Percentiles rank a stretch among this genome's conserved stretches.
These are phyloP conservation scores for Platanista minor DNA, from an alignment of 2,113 vertebrate species.

Conservation along the genomic window DNA sequence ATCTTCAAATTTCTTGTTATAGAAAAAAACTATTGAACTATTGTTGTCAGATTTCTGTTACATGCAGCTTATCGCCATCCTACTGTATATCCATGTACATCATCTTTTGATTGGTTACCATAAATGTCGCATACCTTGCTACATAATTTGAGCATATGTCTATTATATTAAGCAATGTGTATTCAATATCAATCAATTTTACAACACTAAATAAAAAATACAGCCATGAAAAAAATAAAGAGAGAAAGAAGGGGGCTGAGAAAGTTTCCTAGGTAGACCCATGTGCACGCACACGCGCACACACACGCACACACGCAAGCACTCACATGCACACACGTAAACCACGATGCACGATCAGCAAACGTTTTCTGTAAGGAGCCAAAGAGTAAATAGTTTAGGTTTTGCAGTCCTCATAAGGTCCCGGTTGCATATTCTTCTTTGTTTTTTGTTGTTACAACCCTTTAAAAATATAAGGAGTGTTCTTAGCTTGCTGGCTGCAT, in stretches of 20 bases:
- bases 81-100: too few relatives aligned
- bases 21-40: background rate
- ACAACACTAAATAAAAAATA: background rate
- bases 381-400: background rate
- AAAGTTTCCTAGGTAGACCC: background rate
- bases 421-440: background rate
- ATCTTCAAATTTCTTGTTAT: background rate
- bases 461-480: background rate
- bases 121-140: background rate
- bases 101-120: background rate
- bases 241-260: background rate
- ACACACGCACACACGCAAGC: background rate
- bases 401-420: background rate
- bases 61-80: background rate
- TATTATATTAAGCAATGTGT: background rate
- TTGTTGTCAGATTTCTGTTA: background rate
- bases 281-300: background rate
- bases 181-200: background rate
- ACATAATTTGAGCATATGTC: background rate
- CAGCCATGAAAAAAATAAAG: background rate
- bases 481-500: background rate
- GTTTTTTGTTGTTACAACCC: background rate
- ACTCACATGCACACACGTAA: accelerated
- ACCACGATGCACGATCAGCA: background rate
- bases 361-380: background rate